A percentile compares a stretch with the other conserved stretches of the same genome.
Evolutionary conservation across 2,888 invertebrate species (phyloP).

Genomic region (Meiosimyza platycephala): DNA sequence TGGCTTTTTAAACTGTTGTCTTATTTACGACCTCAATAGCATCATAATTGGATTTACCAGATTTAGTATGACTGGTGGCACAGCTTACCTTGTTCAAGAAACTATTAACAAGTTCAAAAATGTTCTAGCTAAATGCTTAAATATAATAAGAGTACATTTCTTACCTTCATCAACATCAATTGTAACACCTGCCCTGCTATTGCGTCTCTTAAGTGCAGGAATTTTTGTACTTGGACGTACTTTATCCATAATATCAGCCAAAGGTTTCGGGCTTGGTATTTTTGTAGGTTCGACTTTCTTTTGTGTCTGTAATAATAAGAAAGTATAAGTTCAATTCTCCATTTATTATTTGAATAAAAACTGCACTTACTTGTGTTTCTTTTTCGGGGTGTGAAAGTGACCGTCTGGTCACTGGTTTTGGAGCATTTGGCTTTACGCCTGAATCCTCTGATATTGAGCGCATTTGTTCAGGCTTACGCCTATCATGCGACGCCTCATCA

Average conservation of each 20-base stretch:
- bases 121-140: too few species aligned
- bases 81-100: too few species aligned
- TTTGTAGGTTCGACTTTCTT: constrained; percentile 61
- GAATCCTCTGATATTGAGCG: constrained; percentile 66
- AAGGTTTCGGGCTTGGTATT: constrained; percentile 63
- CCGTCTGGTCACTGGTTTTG: constrained; percentile 64
- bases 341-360: not conserved
- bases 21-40: too few species aligned
- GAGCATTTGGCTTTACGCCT: constrained; percentile 56
- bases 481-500: constrained; percentile 41
- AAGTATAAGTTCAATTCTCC: not conserved
- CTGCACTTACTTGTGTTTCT: constrained; percentile 57
- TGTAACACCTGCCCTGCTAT: constrained; percentile 56
- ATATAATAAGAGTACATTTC: not conserved
- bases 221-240: constrained; percentile 60
- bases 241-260: constrained; percentile 63
- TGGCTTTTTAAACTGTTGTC: too few species aligned
- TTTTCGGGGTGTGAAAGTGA: constrained; percentile 66
- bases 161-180: constrained; percentile 57
- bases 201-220: constrained; percentile 56
- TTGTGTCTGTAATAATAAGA: constrained; percentile 49
- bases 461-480: constrained; percentile 65
- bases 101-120: too few species aligned
- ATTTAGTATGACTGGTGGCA: too few species aligned
- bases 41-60: too few species aligned